Evolutionary conservation across 1,140 invertebrate genomes (phyloP), one percentile per base, ranked within the genome.

Genomic region (Neomicropteryx cornuta): DNA sequence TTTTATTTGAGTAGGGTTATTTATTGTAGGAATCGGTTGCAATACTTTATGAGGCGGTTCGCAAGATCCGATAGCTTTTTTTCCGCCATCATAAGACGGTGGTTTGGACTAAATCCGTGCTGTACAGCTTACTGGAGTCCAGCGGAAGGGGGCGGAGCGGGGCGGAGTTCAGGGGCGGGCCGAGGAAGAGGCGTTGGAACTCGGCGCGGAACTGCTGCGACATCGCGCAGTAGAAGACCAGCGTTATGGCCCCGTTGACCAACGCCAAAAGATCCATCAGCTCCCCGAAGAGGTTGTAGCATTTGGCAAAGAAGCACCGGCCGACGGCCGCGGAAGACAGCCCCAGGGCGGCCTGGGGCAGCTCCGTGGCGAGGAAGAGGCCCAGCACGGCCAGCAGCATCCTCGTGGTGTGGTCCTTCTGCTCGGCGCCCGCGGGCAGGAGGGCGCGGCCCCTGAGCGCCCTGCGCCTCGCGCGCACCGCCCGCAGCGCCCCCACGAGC

Each of bases 201-300:
- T 88, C 92, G 30, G 78, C 74, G 10, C 92, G 70, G 58, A 96
- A 97, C 69, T 94, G 90, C 31, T 84, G 72, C 27, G 86, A 91
- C 92, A 96, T 97, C 18, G 83, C 79, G 47, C 91, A 95, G 56
- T 96, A 97, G 4, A 97, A 71, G 28, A 97, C 81, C 56, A 97
- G 96, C 55, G 93, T 95, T 28, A 96, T 83, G 5, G 87, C 83
- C 4, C 87, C 88, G 63, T 96, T 97, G 36, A 96, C 62, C 3
- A 97, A 65, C 0, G 92, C 92, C 35, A 95, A 61, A 14, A 94
- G 76, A 56, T 97, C 93, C 83, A 94, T 89, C 5, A 95, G 49
- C 55, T 93, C 87, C 1, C 88, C 89, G 33, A 93, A 81, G 19
- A 79, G 76, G 58, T 76, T 69, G 50, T 87, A 87, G 52, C 83